phyloP scores from a whole-genome alignment of 2,113 vertebrate genomes.

The Falco punctatus region DNA sequence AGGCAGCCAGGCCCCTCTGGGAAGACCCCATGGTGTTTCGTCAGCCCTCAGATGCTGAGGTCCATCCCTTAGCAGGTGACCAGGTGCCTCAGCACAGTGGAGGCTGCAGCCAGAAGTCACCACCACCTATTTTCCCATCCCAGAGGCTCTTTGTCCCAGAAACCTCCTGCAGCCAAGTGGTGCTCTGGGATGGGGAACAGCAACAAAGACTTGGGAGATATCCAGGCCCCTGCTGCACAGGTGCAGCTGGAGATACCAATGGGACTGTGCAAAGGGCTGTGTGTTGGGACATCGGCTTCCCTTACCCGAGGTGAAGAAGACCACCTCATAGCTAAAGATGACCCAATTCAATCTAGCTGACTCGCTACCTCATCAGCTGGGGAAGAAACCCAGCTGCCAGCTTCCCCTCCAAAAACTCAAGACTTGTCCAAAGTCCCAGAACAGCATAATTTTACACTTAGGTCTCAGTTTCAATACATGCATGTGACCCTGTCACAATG shows the following conservation, averaged over 20 bases:
- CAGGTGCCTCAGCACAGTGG: rapidly evolving
- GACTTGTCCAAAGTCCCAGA: neutral
- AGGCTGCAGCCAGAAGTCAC: neutral
- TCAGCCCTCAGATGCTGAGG: neutral
- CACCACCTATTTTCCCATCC: neutral
- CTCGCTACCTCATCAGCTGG: neutral
- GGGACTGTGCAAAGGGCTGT: neutral
- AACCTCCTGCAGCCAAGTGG: neutral
- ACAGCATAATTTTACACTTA: neutral
- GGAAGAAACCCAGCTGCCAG: neutral
- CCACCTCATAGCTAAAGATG: neutral
- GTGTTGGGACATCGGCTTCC: neutral
- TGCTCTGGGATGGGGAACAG: neutral
- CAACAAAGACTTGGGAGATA: neutral
- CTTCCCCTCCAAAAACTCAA: neutral
- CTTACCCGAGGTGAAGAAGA: neutral
- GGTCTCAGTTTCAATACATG: neutral
- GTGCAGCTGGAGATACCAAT: neutral
- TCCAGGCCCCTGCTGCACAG: neutral
- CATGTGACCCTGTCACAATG: neutral
- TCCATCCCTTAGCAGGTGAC: rapidly evolving
- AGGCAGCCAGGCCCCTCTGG: neutral
- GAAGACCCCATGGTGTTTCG: neutral
- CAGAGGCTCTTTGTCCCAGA: neutral
- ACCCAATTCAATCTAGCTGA: neutral